phyloP scores from a whole-genome alignment of 2,888 invertebrate genomes.

The Parthenolecanium corni region DNA sequence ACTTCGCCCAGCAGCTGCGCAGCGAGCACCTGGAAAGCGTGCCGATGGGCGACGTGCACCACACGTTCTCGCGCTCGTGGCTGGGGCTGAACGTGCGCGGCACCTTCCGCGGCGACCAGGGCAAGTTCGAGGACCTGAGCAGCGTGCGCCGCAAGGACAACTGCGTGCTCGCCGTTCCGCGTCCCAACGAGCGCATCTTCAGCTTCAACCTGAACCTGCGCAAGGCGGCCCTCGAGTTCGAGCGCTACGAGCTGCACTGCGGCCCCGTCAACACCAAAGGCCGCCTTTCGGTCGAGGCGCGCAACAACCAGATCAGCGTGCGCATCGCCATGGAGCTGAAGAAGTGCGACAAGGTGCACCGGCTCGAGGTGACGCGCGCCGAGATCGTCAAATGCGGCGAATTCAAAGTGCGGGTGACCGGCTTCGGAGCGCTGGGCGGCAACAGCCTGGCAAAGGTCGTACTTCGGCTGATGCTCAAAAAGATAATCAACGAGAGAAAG shows the following conservation, averaged over 20 bases:
- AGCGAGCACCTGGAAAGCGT: conserved; percentile 8
- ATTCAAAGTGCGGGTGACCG: conserved; percentile 8
- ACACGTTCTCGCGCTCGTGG: conserved; percentile 8
- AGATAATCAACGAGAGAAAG: conserved; percentile 13
- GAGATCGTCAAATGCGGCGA: conserved; percentile 17
- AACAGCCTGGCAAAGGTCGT: conserved; percentile 12
- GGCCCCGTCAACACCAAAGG: conserved; percentile 18
- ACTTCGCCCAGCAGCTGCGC: conserved; percentile 4
- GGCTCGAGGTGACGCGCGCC: conserved; percentile 18
- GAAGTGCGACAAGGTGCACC: not conserved
- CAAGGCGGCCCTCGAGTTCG: conserved; percentile 12
- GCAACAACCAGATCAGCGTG: conserved; percentile 16
- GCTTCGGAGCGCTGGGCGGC: conserved; percentile 20
- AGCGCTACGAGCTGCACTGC: conserved; percentile 14
- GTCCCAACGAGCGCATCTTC: conserved; percentile 4
- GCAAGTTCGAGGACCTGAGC: not conserved
- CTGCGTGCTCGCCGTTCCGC: conserved; percentile 7
- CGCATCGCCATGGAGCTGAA: conserved; percentile 10
- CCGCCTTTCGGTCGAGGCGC: conserved; percentile 9
- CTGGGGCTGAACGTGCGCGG: conserved; percentile 15
- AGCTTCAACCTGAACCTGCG: conserved; percentile 6
- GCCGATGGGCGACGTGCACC: not conserved
- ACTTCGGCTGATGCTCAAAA: conserved; percentile 9
- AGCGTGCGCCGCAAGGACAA: conserved; percentile 10
- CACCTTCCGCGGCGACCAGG: not conserved